Evolutionary conservation across 1,140 invertebrate genomes (phyloP), one percentile per base, ranked within the genome.

Genomic region (Euura saliciscinereae): DNA sequence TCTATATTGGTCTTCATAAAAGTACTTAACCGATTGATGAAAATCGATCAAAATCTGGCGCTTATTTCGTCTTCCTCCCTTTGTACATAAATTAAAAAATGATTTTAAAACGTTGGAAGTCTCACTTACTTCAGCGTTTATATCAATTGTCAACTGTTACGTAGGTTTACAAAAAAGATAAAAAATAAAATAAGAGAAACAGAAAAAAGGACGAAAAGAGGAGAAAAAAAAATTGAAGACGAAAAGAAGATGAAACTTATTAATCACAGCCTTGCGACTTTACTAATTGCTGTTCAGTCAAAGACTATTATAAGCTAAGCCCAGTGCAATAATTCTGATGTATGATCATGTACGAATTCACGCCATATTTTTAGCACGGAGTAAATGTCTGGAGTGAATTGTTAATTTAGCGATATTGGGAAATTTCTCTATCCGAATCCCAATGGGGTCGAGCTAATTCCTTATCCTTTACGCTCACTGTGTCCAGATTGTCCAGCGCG

Each of bases 221-320:
- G 28, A 28, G 13, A n/a, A 59, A 59, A 5, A 5, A 28, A 28
- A 28, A 28, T 28, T 28, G 28, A 28, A 28, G 28, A 28, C 28
- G 28, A 28, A 28, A 28, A 28, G 28, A 1, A 28, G 28, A 28
- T 4, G 51, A 59, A 59, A 5, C 51, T 59, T 59, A 59, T 59
- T 59, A 59, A 59, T 59, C 51, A 59, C 51, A 59, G 51, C 51
- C 51, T 59, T 59, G 51, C 51, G 51, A 59, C 51, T 59, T 59
- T 59, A 59, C 51, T 59, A 59, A 59, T 59, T 59, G 51, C 51
- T 59, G 51, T 59, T 59, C 51, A 59, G 51, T 59, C 51, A 59
- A 6, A 59, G 51, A 59, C 51, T 59, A n/a, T 59, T 59, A n/a
- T 59, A 59, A 59, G 51, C 51, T 6, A 59, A 59, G 51, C 51